Evolutionary conservation across 2,888 invertebrate species (phyloP).

Genomic region (Labia minor): DNA sequence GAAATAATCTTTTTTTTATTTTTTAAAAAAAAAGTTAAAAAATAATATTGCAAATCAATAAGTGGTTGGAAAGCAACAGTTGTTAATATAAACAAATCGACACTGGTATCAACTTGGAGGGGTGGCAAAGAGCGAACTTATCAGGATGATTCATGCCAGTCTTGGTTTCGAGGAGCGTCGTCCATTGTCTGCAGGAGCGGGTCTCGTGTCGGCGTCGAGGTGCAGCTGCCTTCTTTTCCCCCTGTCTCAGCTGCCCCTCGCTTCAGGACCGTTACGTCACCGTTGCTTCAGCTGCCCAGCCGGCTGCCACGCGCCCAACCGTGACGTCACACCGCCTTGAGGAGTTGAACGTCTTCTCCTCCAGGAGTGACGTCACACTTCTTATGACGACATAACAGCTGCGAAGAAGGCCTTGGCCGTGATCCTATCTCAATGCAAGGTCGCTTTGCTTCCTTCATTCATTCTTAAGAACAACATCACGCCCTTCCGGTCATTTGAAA

Average conservation of each 20-base stretch:
- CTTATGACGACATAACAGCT: not conserved
- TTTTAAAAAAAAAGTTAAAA: too few relatives aligned
- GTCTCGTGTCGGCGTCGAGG: not conserved
- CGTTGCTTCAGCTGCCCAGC: conserved; percentile 7
- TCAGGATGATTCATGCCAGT: not conserved
- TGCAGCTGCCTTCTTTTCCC: not conserved
- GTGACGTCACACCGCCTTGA: conserved; percentile 1
- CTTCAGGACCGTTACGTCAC: not conserved
- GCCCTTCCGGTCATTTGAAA: not conserved
- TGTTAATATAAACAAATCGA: not conserved
- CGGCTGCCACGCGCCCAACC: not conserved
- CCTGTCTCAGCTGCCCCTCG: conserved; percentile 6
- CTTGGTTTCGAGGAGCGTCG: not conserved
- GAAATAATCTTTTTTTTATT: too few relatives aligned
- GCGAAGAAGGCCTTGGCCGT: not conserved
- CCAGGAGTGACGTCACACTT: not conserved
- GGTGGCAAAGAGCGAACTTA: not conserved
- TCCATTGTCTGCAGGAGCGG: not conserved
- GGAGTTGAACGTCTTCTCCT: not conserved
- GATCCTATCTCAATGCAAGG: not conserved
- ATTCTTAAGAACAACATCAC: not conserved
- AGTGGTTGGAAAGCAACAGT: not conserved
- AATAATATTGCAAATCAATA: too few relatives aligned
- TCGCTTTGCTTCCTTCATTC: not conserved
- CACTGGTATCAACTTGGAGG: not conserved